Percentiles rank a stretch among this genome's conserved stretches.
These are phyloP conservation scores for Deroptyus accipitrinus DNA, from an alignment of 2,113 vertebrate species.

Conservation along the genomic window DNA sequence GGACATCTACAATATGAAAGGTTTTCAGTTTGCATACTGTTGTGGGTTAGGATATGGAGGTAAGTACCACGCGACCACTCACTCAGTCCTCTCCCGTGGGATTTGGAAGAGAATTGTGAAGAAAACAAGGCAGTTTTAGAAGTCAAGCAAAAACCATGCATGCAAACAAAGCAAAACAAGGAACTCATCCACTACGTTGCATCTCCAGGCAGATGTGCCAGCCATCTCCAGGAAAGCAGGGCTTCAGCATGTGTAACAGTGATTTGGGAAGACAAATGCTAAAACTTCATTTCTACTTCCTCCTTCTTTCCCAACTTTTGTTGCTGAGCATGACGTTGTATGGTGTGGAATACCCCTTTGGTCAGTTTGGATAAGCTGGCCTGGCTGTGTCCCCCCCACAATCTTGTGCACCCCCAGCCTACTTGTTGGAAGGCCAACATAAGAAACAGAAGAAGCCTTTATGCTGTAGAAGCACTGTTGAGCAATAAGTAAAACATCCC, in stretches of 20 bases:
- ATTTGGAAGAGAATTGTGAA: not conserved
- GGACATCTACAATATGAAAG: not conserved
- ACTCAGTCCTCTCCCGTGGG: rapidly evolving
- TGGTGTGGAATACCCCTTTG: not conserved
- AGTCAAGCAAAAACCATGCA: not conserved
- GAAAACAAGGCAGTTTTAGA: not conserved
- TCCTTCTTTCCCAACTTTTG: not conserved
- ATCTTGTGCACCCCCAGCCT: not conserved
- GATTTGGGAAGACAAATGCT: not conserved
- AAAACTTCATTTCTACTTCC: not conserved
- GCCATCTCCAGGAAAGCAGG: not conserved
- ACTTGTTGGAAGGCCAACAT: not conserved
- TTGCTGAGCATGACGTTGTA: not conserved
- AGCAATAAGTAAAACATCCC: not conserved
- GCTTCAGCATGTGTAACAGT: not conserved
- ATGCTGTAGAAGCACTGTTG: not conserved
- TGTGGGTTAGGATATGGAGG: not conserved
- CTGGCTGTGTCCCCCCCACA: not conserved
- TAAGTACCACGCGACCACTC: rapidly evolving
- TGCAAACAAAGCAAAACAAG: not conserved
- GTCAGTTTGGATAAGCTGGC: not conserved
- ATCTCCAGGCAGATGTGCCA: not conserved
- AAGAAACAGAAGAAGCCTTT: not conserved
- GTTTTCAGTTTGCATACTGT: not conserved
- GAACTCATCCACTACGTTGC: not conserved